Evolutionary conservation across 1,140 invertebrate species (phyloP), one percentile per base, ranked within the genome.

Genomic region (Hyphantria cunea): DNA sequence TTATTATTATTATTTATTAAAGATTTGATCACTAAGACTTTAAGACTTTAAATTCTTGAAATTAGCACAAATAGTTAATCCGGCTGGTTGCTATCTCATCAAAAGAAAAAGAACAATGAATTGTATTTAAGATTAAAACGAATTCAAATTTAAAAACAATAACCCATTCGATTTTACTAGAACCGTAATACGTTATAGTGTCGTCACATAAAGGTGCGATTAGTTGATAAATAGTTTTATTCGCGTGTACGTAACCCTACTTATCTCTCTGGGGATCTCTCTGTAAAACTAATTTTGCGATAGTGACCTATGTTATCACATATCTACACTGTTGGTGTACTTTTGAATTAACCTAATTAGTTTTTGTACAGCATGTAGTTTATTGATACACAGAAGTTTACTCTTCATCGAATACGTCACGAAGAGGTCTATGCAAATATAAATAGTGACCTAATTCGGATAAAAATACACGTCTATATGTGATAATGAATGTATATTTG

Each of bases 251-350:
- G 52, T 32, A 41, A 5, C 31, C 48, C 41, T 31, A 13, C 5
- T 13, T 25, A n/a, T 0, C 13, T 55, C 59, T 47, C 14, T 7
- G 12, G 64, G 58, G 65, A 67, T 9, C 39, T 13, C 0, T 34
- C 47, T 52, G 53, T 56, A 45, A 61, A 66, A 52, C 65, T 67
- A 67, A 67, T 67, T 67, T 67, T 41, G 65, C 65, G 59, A 58
- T 44, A 47, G 50, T 10, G 33, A 56, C 0, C 32, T 45, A 41
- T 2, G 6, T 7, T 32, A 13, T 10, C 42, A 44, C 12, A 25
- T 33, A 49, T 32, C 45, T 48, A 58, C 48, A 56, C n/a, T 44
- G 12, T 12, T 44, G 44, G 44, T 47, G 25, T 33, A 10, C 44
- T 50, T 42, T 41, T 14, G 52, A 55, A 44, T 64, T 64, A 64